Percentiles rank a stretch among this genome's conserved stretches.
These are phyloP conservation scores for Brachionus rotundiformis DNA, from an alignment of 1,140 invertebrate species.

Conservation along the genomic window DNA sequence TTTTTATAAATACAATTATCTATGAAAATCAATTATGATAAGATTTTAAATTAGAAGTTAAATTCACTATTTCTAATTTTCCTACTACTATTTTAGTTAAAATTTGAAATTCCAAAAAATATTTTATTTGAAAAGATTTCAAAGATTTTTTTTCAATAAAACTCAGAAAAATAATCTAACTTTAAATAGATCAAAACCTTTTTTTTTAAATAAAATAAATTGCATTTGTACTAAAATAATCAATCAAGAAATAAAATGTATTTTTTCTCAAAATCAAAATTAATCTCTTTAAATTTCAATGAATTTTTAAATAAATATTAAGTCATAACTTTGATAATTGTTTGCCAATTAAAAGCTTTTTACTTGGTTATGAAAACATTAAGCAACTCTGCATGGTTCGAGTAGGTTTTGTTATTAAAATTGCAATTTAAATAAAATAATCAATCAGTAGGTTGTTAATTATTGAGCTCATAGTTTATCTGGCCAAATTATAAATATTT, in stretches of 20 bases:
- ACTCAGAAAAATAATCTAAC: too few species aligned
- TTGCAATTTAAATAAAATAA: background rate
- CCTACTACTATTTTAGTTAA: too few species aligned
- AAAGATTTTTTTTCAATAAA: too few species aligned
- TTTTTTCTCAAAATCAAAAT: background rate
- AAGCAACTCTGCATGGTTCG: background rate
- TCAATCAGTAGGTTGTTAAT: constrained; percentile 13
- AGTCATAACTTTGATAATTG: background rate
- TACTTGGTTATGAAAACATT: background rate
- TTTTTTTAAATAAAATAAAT: background rate
- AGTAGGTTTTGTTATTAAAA: background rate
- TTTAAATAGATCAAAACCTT: too few species aligned
- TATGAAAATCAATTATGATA: too few species aligned
- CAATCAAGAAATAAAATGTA: background rate
- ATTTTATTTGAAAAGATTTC: too few species aligned
- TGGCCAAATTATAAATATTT: background rate
- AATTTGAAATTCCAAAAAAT: too few species aligned
- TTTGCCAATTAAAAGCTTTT: background rate
- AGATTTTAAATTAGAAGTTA: too few species aligned
- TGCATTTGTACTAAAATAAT: too few species aligned
- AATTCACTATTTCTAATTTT: too few species aligned
- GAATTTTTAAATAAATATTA: background rate
- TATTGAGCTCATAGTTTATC: background rate
- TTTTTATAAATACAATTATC: too few species aligned
- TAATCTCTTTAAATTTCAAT: background rate